Evolutionary conservation across 2,888 invertebrate genomes (phyloP).

Genomic region (Deilephila elpenor): DNA sequence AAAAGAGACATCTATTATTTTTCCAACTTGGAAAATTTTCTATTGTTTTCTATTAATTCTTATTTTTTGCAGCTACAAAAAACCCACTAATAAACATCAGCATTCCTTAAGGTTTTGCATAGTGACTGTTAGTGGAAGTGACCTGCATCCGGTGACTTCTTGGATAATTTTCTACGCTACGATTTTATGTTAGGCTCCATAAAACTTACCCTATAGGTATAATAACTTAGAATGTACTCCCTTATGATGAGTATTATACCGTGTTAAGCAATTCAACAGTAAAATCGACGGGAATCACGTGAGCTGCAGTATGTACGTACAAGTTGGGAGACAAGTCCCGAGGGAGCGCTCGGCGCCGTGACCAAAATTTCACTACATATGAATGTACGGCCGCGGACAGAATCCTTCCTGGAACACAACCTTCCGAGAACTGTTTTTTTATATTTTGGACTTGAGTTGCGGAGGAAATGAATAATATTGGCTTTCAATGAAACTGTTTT

Average conservation of each 20-base stretch:
- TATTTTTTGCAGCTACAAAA: too few relatives aligned
- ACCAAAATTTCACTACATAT: constrained; percentile 55
- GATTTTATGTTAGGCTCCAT: not conserved
- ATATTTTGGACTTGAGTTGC: not conserved
- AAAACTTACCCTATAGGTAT: too few relatives aligned
- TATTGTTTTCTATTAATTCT: too few relatives aligned
- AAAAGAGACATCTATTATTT: too few relatives aligned
- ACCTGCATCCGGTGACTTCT: too few relatives aligned
- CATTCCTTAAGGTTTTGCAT: too few relatives aligned
- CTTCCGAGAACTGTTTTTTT: not conserved
- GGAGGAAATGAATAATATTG: not conserved
- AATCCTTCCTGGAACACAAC: not conserved
- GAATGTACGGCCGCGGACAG: constrained; percentile 36
- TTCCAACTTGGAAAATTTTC: too few relatives aligned
- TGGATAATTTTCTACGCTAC: too few relatives aligned
- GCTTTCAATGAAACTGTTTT: too few relatives aligned
- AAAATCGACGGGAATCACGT: constrained; percentile 48
- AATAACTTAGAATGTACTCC: too few relatives aligned
- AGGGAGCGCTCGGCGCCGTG: constrained; percentile 44
- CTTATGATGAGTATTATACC: not conserved
- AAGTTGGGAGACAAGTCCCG: constrained; percentile 41
- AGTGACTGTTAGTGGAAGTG: too few relatives aligned
- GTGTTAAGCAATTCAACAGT: constrained; percentile 25
- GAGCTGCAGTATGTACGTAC: constrained; percentile 32
- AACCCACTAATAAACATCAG: too few relatives aligned